Conservation (phyloP, 2,113 vertebrate genomes). For the Nyctibius bracteatus region DNA sequence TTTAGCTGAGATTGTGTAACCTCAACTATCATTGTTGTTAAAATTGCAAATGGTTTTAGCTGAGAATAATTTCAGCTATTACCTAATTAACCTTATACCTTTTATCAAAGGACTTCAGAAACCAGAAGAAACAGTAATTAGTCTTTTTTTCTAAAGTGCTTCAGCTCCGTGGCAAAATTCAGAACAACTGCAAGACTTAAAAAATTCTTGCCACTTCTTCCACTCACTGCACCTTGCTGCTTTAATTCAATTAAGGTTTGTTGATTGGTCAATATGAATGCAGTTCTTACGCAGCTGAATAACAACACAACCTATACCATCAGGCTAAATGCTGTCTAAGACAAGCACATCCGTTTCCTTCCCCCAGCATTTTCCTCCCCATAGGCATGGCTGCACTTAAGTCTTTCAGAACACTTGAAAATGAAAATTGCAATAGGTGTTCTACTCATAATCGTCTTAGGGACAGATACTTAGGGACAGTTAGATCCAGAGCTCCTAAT, state of each 20-base stretch:
- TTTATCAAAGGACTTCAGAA: neutral
- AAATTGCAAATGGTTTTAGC: neutral
- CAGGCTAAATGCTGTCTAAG: neutral
- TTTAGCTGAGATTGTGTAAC: neutral
- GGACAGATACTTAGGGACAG: no score
- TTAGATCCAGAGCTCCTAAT: neutral
- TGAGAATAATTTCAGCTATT: neutral
- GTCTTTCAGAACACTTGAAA: neutral
- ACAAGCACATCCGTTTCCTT: neutral
- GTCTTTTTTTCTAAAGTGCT: neutral
- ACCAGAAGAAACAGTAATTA: neutral
- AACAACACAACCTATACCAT: accelerated
- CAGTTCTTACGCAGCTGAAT: neutral
- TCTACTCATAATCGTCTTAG: neutral
- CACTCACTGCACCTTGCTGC: neutral
- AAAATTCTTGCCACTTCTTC: neutral
- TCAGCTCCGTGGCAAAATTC: neutral
- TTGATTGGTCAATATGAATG: neutral
- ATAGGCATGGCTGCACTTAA: accelerated
- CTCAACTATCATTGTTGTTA: neutral
- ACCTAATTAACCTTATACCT: neutral
- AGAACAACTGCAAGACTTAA: neutral
- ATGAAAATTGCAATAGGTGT: accelerated
- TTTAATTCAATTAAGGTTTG: neutral
- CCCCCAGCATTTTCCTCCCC: neutral